Evolutionary conservation across 2,113 vertebrate genomes (phyloP), one percentile per base, ranked within the genome.

Genomic region (Percopsis transmontana): DNA sequence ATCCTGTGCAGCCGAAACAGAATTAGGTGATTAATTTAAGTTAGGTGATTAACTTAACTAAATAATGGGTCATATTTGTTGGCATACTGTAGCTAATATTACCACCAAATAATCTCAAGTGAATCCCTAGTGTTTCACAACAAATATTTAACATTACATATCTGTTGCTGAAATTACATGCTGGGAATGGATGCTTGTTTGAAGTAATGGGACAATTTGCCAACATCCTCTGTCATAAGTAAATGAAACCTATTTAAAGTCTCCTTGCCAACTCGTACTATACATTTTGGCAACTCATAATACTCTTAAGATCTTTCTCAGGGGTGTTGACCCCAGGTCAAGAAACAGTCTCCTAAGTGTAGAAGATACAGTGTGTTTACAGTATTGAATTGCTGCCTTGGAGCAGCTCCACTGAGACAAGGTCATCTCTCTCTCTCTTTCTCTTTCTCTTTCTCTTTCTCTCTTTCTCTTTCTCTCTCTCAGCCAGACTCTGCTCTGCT

Each of bases 351-450:
- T 39, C 13, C 8, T 56, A 38, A 48, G 45, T 4, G 18, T 57
- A 66, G 58, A 38, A 54, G 3, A 23, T 60, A 63, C 57, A 16
- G 38, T 48, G 2, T 84, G 84, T 89, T 87, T 87, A 88, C 86
- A 89, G 84, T 79, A 73, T 84, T 78, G 52, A 60, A 76, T 82
- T 74, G 76, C 76, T 77, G 59, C 77, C 67, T 76, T n/a, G 45
- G 59, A 80, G 65, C 66, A 58, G 60, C 55, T 84, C 81, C 71
- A 47, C 74, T 47, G 76, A 82, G 82, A 79, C 45, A 15, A 3
- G 8, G 62, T 77, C 75, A 61, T 62, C 57, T 74, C 74, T 66
- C 13, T 10, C 39, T 72, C 44, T 14, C 20, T 58, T 19, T 66
- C 54, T 19, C 39, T 72, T 39, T 14, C 20, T 58, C 21, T 66